phyloP scores from a whole-genome alignment of 2,113 vertebrate species.

The Numida meleagris region DNA sequence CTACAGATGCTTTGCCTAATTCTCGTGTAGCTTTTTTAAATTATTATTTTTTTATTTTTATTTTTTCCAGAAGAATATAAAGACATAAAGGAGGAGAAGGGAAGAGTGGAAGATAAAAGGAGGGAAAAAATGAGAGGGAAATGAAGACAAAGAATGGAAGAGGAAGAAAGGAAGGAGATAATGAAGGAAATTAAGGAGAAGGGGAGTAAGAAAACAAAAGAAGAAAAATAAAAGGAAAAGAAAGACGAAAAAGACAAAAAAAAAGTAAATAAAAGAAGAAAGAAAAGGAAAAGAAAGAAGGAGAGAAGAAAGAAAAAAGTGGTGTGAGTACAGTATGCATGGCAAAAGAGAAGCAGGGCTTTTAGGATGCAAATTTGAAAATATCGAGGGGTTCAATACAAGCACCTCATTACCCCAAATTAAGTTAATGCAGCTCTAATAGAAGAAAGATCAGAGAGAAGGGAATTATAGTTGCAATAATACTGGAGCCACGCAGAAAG shows the following conservation, averaged over 20 bases:
- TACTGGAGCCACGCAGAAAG: conserved; percentile 3
- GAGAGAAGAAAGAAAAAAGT: background rate
- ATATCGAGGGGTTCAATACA: background rate
- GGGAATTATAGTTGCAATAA: background rate
- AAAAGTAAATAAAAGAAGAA: background rate
- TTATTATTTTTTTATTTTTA: background rate
- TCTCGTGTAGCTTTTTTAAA: background rate
- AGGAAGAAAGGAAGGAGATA: background rate
- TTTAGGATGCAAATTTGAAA: background rate
- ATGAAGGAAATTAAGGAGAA: background rate
- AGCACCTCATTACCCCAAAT: background rate
- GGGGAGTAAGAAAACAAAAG: background rate
- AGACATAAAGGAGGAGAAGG: background rate
- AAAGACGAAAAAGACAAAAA: background rate
- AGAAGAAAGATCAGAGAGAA: background rate
- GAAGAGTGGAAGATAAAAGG: background rate
- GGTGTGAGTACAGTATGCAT: background rate
- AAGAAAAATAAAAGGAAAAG: background rate
- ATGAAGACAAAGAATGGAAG: background rate
- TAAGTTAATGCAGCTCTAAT: background rate
- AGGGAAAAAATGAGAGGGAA: background rate
- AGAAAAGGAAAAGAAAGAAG: background rate
- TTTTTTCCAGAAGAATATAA: background rate
- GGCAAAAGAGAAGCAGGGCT: background rate
- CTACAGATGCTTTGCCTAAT: background rate